These are phyloP conservation scores for Drosophila quadrilineata DNA, from an alignment of 1,140 invertebrate species.

Conservation along the genomic window DNA sequence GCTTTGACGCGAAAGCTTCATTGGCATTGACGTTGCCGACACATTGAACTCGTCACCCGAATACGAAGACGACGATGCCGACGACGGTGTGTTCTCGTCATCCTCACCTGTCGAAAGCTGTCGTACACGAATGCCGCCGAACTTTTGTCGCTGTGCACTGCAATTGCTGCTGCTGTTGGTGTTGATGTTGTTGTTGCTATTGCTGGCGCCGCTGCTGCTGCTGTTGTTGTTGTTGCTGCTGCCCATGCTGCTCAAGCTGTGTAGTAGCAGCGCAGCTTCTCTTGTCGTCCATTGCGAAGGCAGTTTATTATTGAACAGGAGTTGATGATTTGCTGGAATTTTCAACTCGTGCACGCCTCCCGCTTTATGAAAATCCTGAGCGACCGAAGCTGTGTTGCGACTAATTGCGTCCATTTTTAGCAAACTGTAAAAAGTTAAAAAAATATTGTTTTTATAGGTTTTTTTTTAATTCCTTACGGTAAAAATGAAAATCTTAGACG, in stretches of 20 bases:
- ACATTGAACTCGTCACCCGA: slow-evolving; percentile 68
- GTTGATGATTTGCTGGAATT: slow-evolving; percentile 81
- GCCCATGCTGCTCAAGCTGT: slow-evolving; percentile 75
- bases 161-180: slow-evolving; percentile 29
- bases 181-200: slow-evolving; percentile 22
- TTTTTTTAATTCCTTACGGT: too few relatives aligned
- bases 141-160: slow-evolving; percentile 45
- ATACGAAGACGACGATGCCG: slow-evolving; percentile 65
- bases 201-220: slow-evolving; percentile 24
- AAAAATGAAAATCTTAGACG: too few relatives aligned
- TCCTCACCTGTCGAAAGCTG: slow-evolving; percentile 77
- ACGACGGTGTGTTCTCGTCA: slow-evolving; percentile 79
- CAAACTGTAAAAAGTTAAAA: slow-evolving; percentile 53
- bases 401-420: slow-evolving; percentile 81
- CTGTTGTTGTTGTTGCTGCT: slow-evolving; percentile 24
- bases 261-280: slow-evolving; percentile 75
- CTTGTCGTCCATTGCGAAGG: slow-evolving; percentile 81
- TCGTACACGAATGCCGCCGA: slow-evolving; percentile 54
- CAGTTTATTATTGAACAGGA: slow-evolving; percentile 81
- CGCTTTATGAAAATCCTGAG: slow-evolving; percentile 82
- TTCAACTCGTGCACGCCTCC: slow-evolving; percentile 82
- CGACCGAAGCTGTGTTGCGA: slow-evolving; percentile 81
- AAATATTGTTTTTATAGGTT: too few relatives aligned
- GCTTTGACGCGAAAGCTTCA: slow-evolving; percentile 64
- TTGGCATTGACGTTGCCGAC: slow-evolving; percentile 55